These are phyloP conservation scores for Callospermophilus lateralis DNA, from an alignment of 2,113 vertebrate genomes.

Conservation along the genomic window DNA sequence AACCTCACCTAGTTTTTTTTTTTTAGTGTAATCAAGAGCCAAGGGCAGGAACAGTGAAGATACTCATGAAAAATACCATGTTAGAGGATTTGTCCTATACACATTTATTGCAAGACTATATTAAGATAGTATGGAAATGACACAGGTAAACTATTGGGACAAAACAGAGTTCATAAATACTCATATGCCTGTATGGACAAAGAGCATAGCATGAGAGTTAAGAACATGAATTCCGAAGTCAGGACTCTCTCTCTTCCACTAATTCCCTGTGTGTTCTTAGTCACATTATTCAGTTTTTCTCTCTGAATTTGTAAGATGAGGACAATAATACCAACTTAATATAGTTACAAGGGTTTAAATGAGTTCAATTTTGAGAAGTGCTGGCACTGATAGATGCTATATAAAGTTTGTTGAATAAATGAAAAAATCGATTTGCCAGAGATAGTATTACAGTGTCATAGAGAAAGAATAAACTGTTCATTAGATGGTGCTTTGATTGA, in stretches of 20 bases:
- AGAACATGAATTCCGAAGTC: background rate
- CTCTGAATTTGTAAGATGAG: background rate
- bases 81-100: background rate
- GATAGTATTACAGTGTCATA: background rate
- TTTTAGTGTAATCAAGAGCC: background rate
- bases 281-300: background rate
- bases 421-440: background rate
- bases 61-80: background rate
- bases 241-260: background rate
- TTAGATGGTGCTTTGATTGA: background rate
- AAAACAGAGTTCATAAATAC: background rate
- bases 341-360: background rate
- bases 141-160: background rate
- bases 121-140: background rate
- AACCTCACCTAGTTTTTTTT: background rate
- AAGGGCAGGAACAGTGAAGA: background rate
- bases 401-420: background rate
- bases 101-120: background rate
- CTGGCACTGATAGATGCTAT: background rate
- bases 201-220: background rate
- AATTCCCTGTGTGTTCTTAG: background rate
- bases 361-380: constrained; percentile 8
- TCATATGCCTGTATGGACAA: background rate
- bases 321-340: background rate
- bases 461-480: background rate